These are phyloP conservation scores for Eospalax fontanierii DNA, from an alignment of 2,797 vertebrate genomes.

Conservation along the genomic window DNA sequence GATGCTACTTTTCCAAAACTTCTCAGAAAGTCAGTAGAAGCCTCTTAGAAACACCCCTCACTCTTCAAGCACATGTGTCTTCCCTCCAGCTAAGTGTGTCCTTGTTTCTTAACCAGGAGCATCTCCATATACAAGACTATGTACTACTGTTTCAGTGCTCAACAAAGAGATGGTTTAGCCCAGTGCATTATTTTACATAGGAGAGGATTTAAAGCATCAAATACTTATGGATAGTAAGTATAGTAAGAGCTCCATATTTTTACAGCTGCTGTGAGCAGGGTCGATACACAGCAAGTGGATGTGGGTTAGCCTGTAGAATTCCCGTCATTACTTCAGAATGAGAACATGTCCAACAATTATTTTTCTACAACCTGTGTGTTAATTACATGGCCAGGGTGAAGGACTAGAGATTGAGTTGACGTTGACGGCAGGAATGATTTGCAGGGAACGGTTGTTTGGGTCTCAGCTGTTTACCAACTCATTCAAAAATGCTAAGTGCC, in stretches of 20 bases:
- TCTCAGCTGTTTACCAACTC: not conserved
- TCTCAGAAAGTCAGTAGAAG: not conserved
- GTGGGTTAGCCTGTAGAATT: not conserved
- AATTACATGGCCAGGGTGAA: not conserved
- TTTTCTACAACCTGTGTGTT: not conserved
- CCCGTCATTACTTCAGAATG: not conserved
- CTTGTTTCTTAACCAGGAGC: not conserved
- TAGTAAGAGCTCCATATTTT: slow-evolving; percentile 10
- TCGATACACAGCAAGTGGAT: not conserved
- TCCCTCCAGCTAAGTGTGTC: not conserved
- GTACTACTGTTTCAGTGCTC: not conserved
- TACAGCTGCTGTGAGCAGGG: not conserved
- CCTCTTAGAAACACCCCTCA: not conserved
- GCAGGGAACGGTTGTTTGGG: not conserved
- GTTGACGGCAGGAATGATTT: not conserved
- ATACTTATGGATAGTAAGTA: not conserved
- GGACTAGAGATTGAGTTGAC: not conserved
- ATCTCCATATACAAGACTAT: not conserved
- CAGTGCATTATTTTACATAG: not conserved
- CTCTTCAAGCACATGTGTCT: not conserved
- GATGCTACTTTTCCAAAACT: not conserved
- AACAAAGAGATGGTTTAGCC: not conserved
- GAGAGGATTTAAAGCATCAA: not conserved
- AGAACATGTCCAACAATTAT: not conserved
- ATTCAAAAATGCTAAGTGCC: not conserved